Conservation (phyloP, 2,888 invertebrate genomes). For the Operophtera brumata region DNA sequence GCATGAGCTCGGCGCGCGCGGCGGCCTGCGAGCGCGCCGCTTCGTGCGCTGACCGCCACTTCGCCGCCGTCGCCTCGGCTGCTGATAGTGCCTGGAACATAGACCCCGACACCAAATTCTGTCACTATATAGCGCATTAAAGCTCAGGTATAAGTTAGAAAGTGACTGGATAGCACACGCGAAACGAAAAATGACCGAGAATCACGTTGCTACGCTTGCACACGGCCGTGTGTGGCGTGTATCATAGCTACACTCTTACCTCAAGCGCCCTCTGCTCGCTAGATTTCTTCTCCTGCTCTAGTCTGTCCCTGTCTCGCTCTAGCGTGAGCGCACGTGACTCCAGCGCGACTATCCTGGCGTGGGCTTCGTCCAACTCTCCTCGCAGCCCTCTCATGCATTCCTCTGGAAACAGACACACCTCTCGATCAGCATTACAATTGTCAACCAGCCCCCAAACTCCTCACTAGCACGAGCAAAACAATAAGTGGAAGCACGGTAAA, state of each 20-base stretch:
- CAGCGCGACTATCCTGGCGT: slow-evolving; percentile 57
- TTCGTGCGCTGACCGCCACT: slow-evolving; percentile 85
- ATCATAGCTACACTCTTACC: slow-evolving; percentile 37
- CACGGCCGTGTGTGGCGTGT: too few species aligned
- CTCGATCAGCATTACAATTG: too few species aligned
- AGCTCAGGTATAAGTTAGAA: too few species aligned
- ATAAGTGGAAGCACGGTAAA: too few species aligned
- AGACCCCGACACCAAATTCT: neutral
- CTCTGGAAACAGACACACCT: slow-evolving; percentile 46
- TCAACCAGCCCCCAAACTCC: too few species aligned
- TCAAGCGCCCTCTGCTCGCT: slow-evolving; percentile 75
- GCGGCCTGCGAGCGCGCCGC: slow-evolving; percentile 84
- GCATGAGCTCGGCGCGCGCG: slow-evolving; percentile 85
- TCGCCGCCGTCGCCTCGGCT: slow-evolving; percentile 76
- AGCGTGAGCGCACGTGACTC: slow-evolving; percentile 66
- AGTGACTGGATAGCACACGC: too few species aligned
- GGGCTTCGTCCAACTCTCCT: slow-evolving; percentile 63
- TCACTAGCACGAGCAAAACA: too few species aligned
- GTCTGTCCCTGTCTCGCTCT: slow-evolving; percentile 66
- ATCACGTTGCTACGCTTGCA: too few species aligned
- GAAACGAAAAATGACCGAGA: too few species aligned
- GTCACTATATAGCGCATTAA: too few species aligned
- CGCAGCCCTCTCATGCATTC: slow-evolving; percentile 60
- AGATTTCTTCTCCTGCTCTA: slow-evolving; percentile 66
- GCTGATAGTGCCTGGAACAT: slow-evolving; percentile 77